Evolutionary conservation across 2,888 invertebrate species (phyloP).

Genomic region (Proisotoma minuta): DNA sequence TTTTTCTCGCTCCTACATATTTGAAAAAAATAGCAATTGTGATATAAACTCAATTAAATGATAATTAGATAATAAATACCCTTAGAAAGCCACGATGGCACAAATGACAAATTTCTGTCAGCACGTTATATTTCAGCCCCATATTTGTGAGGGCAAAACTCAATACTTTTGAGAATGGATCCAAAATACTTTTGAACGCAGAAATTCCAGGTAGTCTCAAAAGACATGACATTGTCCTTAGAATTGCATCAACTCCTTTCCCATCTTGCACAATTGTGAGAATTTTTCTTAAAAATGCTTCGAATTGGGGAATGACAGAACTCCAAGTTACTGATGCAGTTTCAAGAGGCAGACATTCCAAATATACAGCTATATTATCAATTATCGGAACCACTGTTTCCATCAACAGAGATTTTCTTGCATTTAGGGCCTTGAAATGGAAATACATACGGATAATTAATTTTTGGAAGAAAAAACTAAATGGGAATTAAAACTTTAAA

Average conservation of each 20-base stretch:
- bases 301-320: conserved; percentile 77
- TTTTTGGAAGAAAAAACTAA: conserved; percentile 1
- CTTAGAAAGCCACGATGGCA: conserved; percentile 84
- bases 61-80: conserved; percentile 51
- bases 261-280: conserved; percentile 60
- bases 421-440: conserved; percentile 67
- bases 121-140: conserved; percentile 68
- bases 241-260: conserved; percentile 65
- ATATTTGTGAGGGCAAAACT: conserved; percentile 89
- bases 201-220: conserved; percentile 79
- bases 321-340: conserved; percentile 70
- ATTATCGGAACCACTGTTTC: conserved; percentile 72
- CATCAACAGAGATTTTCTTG: conserved; percentile 67
- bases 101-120: conserved; percentile 83
- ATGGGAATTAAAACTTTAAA: conserved; percentile 17
- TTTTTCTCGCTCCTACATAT: conserved; percentile 80
- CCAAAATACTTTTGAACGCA: conserved; percentile 78
- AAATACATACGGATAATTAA: not conserved
- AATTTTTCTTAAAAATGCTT: conserved; percentile 75
- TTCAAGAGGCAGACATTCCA: conserved; percentile 83
- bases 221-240: conserved; percentile 71
- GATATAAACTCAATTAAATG: conserved; percentile 8
- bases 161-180: conserved; percentile 91
- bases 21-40: not conserved
- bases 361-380: conserved; percentile 86